A percentile compares a stretch with the other conserved stretches of the same genome.
Evolutionary conservation across 2,888 invertebrate genomes (phyloP).

Genomic region (Brenthis hecate): DNA sequence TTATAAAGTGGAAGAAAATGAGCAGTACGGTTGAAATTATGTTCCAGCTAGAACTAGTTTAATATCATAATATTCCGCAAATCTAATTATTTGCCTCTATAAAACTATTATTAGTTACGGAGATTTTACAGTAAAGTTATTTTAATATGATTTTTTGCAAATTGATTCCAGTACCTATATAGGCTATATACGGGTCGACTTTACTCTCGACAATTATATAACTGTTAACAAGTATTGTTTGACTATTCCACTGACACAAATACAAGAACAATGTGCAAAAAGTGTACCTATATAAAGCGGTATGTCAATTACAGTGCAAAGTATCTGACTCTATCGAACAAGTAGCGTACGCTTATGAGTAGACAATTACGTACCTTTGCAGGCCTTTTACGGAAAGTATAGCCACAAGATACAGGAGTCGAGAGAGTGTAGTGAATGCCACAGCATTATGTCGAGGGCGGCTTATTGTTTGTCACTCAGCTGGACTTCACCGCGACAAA

Average conservation of each 20-base stretch:
- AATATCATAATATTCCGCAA: too few species aligned
- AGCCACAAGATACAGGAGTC: constrained; percentile 38
- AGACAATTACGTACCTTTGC: constrained; percentile 78
- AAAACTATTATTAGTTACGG: too few species aligned
- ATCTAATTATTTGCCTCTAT: too few species aligned
- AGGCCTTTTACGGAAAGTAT: constrained; percentile 68
- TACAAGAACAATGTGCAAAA: constrained; percentile 28
- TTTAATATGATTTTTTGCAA: too few species aligned
- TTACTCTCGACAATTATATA: too few species aligned
- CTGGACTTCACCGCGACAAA: constrained; percentile 74
- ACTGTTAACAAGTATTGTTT: too few species aligned
- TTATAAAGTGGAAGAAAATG: too few species aligned
- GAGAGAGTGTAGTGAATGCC: constrained; percentile 44
- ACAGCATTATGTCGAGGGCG: constrained; percentile 69
- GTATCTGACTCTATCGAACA: constrained; percentile 73
- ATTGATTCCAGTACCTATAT: too few species aligned
- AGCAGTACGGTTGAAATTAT: too few species aligned
- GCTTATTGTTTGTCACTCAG: constrained; percentile 79
- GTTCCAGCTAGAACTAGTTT: too few species aligned
- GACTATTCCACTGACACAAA: constrained; percentile 10
- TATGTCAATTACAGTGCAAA: constrained; percentile 71
- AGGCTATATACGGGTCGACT: too few species aligned
- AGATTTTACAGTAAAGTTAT: too few species aligned
- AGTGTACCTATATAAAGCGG: constrained; percentile 21
- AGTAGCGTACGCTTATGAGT: constrained; percentile 72